Evolutionary conservation across 2,113 vertebrate genomes (phyloP).

Genomic region (Prolemur simus): DNA sequence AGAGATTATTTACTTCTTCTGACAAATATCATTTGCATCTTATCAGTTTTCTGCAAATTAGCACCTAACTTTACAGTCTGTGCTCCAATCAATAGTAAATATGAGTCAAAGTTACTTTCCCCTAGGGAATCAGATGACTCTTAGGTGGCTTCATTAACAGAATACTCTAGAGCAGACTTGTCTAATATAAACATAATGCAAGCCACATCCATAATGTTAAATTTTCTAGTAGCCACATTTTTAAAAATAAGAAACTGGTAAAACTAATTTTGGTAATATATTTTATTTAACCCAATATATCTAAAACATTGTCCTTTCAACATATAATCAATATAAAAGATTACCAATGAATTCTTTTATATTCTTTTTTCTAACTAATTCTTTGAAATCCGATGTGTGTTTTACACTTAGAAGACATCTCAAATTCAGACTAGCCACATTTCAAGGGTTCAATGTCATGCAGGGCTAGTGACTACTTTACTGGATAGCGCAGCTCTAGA

Average conservation of each 20-base stretch:
- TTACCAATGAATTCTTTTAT: background rate
- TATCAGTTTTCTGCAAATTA: background rate
- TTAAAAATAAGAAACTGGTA: background rate
- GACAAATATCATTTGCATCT: background rate
- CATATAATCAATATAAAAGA: background rate
- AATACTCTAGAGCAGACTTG: background rate
- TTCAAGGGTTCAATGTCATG: background rate
- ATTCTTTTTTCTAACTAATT: background rate
- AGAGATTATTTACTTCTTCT: conserved; percentile 15
- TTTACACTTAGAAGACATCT: background rate
- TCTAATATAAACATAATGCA: background rate
- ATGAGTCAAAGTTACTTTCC: background rate
- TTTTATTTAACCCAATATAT: conserved; percentile 20
- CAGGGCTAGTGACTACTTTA: accelerated
- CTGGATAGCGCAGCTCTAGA: accelerated
- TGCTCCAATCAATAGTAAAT: background rate
- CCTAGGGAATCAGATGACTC: background rate
- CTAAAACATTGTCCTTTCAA: conserved; percentile 23
- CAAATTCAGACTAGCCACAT: background rate
- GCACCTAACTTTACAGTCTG: background rate
- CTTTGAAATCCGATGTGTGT: background rate
- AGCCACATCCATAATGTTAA: background rate
- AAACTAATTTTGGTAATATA: background rate
- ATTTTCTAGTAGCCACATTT: conserved; percentile 21
- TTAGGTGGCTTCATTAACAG: background rate